These are phyloP conservation scores for Buphagus erythrorhynchus DNA, from an alignment of 2,797 vertebrate species.

Conservation along the genomic window DNA sequence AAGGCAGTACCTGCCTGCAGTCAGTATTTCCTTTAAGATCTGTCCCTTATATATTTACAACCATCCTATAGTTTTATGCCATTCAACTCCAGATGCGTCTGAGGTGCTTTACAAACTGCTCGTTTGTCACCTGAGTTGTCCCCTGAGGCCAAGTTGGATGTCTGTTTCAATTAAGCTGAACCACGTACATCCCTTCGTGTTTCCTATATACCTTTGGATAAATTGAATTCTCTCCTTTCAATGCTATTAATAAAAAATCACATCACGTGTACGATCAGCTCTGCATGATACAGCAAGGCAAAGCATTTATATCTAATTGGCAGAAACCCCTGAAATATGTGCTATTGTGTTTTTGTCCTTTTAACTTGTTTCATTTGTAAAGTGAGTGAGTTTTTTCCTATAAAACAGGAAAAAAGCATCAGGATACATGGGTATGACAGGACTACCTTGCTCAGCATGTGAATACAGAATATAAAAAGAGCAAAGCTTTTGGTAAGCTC, in stretches of 20 bases:
- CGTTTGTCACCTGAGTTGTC: neutral
- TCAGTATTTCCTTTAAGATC: neutral
- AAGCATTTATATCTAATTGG: neutral
- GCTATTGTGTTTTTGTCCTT: neutral
- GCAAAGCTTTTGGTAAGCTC: neutral
- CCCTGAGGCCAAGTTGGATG: neutral
- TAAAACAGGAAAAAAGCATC: accelerated
- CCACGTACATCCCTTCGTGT: accelerated
- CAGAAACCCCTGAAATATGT: neutral
- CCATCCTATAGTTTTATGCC: neutral
- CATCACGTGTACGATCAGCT: neutral
- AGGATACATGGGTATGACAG: neutral
- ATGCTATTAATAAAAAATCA: neutral
- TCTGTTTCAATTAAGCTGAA: neutral
- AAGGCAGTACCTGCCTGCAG: accelerated
- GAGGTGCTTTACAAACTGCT: neutral
- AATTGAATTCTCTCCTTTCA: neutral
- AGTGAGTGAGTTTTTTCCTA: neutral
- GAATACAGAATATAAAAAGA: neutral
- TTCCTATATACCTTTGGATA: neutral
- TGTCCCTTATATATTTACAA: neutral
- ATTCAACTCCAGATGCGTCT: neutral
- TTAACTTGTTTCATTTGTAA: neutral
- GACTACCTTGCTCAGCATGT: neutral
- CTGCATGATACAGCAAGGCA: neutral